phyloP scores from a whole-genome alignment of 2,113 vertebrate genomes.

The Anolis carolinensis region DNA sequence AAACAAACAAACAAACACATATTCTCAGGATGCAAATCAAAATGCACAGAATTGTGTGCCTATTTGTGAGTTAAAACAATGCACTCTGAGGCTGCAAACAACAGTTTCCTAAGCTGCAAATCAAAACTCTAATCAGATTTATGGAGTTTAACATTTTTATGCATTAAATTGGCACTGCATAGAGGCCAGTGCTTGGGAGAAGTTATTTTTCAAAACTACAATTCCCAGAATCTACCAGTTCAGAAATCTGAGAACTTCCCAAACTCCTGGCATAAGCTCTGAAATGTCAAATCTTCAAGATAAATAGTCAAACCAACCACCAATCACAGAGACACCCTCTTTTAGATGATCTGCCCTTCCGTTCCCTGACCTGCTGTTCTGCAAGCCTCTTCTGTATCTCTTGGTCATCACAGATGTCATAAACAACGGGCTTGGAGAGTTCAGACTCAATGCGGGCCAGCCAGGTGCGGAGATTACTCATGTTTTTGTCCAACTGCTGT shows the following conservation, averaged over 20 bases:
- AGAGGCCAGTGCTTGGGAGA: no score
- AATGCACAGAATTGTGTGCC: no score
- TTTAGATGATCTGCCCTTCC: slow-evolving; percentile 18
- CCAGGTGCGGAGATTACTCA: slow-evolving; percentile 95
- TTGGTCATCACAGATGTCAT: slow-evolving; percentile 86
- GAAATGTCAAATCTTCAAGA: neutral
- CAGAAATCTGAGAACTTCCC: no score
- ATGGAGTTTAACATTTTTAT: no score
- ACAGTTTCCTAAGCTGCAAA: no score
- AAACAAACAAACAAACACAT: no score
- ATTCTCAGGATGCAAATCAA: no score
- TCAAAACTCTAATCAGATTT: no score
- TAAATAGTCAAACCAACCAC: neutral
- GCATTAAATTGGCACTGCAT: no score
- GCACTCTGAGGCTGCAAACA: no score
- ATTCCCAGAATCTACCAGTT: neutral
- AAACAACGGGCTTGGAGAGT: slow-evolving; percentile 90
- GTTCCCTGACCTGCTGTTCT: slow-evolving; percentile 88
- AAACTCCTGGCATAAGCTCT: neutral
- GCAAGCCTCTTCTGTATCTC: slow-evolving; percentile 95
- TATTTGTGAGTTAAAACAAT: no score
- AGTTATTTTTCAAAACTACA: neutral
- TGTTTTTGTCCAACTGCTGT: slow-evolving; percentile 93
- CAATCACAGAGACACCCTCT: slow-evolving; percentile 18
- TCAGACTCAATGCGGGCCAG: slow-evolving; percentile 90